These are phyloP conservation scores for Drosophila sp. DNA, from an alignment of 1,140 invertebrate genomes.

Conservation along the genomic window DNA sequence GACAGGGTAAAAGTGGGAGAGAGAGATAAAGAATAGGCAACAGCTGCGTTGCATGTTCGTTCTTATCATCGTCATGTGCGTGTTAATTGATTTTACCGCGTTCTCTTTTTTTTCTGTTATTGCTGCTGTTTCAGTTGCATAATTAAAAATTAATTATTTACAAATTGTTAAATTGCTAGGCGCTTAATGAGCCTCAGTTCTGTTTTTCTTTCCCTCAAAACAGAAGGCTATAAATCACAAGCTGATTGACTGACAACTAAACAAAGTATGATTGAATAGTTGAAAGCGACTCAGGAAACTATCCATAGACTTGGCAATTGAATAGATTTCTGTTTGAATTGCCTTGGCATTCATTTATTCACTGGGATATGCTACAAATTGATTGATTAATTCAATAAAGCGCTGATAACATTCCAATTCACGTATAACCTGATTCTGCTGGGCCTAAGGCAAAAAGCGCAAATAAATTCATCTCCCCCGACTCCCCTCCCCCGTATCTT, in stretches of 20 bases:
- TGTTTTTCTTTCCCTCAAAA: too few relatives aligned
- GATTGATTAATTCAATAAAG: conserved; percentile 79
- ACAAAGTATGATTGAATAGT: conserved; percentile 13
- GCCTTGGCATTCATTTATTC: conserved; percentile 39
- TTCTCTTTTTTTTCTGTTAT: conserved; percentile 18
- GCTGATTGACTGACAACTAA: conserved; percentile 8
- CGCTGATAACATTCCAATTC: conserved; percentile 39
- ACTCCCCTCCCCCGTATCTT: neutral
- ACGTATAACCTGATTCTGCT: conserved; percentile 18
- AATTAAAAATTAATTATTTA: conserved; percentile 83
- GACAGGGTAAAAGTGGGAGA: neutral
- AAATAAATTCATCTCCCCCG: neutral
- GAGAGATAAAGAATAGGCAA: conserved; percentile 13
- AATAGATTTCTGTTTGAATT: conserved; percentile 40
- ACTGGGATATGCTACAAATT: conserved; percentile 53
- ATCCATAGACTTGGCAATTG: conserved; percentile 19
- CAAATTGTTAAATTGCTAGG: conserved; percentile 74
- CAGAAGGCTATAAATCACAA: conserved; percentile 57
- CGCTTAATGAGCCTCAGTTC: conserved; percentile 48
- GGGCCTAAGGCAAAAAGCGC: conserved; percentile 5
- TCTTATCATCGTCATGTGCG: conserved; percentile 20
- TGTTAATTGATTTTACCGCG: conserved; percentile 70
- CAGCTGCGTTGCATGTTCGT: conserved; percentile 23
- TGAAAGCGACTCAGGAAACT: conserved; percentile 31
- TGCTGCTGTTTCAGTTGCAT: conserved; percentile 60